Percentiles rank a stretch among this genome's conserved stretches.
These are phyloP conservation scores for Drosophila multiciliata DNA, from an alignment of 2,888 invertebrate species.

Conservation along the genomic window DNA sequence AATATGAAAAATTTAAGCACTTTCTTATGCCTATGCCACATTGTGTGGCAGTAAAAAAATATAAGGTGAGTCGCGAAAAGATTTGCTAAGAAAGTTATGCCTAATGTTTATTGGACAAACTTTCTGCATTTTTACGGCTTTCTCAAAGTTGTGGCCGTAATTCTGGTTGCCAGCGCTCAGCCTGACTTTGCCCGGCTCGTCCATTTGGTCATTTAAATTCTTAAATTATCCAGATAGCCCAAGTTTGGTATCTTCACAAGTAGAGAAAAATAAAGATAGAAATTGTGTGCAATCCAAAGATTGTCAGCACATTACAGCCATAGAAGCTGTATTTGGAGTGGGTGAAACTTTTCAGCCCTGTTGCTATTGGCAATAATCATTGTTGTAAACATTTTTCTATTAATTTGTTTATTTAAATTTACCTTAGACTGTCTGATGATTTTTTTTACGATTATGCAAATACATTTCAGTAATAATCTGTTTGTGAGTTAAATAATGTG, in stretches of 20 bases:
- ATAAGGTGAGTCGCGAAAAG: slow-evolving; percentile 61
- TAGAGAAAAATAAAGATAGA: background rate
- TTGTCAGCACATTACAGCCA: slow-evolving; percentile 74
- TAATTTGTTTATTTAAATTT: slow-evolving; percentile 71
- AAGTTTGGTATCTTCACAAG: slow-evolving; percentile 27
- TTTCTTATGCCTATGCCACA: slow-evolving; percentile 47
- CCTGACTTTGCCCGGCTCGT: slow-evolving; percentile 2
- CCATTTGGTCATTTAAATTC: slow-evolving; percentile 70
- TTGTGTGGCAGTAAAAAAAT: slow-evolving; percentile 22
- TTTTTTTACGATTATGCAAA: slow-evolving; percentile 54
- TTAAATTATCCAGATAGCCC: slow-evolving; percentile 69
- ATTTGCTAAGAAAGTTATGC: slow-evolving; percentile 62
- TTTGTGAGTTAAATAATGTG: slow-evolving; percentile 27
- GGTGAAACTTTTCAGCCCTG: slow-evolving; percentile 47
- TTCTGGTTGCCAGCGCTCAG: slow-evolving; percentile 55
- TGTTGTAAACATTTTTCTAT: slow-evolving; percentile 54
- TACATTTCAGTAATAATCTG: slow-evolving; percentile 21
- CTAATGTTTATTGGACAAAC: slow-evolving; percentile 78
- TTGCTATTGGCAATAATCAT: slow-evolving; percentile 64
- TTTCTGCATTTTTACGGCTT: slow-evolving; percentile 77
- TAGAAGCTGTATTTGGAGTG: background rate
- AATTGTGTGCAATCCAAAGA: slow-evolving; percentile 52
- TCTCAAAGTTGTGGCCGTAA: slow-evolving; percentile 53
- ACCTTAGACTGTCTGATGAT: slow-evolving; percentile 21
- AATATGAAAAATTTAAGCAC: slow-evolving; percentile 24